Conservation (phyloP, 1,140 invertebrate genomes). For the Drosophila pseudoobscura region DNA sequence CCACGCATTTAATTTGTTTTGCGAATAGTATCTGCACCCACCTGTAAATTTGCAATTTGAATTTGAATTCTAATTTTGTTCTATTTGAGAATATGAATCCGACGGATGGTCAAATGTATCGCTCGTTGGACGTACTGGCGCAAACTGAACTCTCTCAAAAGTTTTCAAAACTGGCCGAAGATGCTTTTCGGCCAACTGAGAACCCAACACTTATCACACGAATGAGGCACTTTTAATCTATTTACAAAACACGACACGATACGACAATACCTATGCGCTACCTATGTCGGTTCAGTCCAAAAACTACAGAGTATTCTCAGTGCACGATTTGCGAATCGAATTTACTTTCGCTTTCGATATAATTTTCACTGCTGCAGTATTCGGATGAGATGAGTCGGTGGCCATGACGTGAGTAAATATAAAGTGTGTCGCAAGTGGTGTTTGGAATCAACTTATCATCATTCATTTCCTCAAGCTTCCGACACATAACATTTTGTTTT, state of each 20-base stretch:
- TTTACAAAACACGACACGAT: constrained; percentile 68
- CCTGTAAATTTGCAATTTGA: constrained; percentile 63
- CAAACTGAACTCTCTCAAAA: constrained; percentile 52
- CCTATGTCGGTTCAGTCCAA: not conserved
- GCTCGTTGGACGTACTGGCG: constrained; percentile 27
- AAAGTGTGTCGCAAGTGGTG: constrained; percentile 43
- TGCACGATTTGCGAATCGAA: constrained; percentile 20
- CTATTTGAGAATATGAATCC: constrained; percentile 19
- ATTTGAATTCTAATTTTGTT: constrained; percentile 38
- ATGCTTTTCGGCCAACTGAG: constrained; percentile 44
- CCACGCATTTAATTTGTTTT: not conserved
- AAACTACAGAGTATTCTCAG: not conserved
- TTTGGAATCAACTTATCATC: not conserved
- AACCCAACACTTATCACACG: constrained; percentile 54
- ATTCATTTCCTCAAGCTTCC: no score
- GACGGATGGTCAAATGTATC: constrained; percentile 25
- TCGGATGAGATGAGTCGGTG: constrained; percentile 7
- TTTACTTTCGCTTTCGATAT: constrained; percentile 61
- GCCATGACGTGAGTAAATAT: constrained; percentile 48
- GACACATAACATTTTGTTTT: no score
- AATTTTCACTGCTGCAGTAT: constrained; percentile 13
- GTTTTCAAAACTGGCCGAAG: constrained; percentile 55
- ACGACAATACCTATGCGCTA: constrained; percentile 32
- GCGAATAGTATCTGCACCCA: constrained; percentile 40
- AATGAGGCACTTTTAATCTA: constrained; percentile 62